Evolutionary conservation across 2,113 vertebrate species (phyloP).

Genomic region (Oryzias javanicus): DNA sequence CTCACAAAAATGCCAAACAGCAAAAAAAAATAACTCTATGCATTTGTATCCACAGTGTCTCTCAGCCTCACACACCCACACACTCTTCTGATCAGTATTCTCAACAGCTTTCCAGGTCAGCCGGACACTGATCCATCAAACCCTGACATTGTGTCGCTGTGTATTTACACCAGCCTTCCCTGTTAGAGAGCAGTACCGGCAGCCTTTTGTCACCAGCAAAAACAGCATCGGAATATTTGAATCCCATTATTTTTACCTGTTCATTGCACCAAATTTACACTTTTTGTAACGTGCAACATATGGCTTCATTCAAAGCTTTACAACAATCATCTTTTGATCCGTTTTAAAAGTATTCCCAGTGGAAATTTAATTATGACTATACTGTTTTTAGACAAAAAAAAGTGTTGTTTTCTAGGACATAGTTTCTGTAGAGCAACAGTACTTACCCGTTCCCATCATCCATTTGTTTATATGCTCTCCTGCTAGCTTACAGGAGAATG

Average conservation of each 20-base stretch:
- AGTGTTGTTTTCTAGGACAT: too few relatives aligned
- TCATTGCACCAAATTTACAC: too few relatives aligned
- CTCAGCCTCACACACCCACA: conserved; percentile 13
- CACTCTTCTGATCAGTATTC: conserved; percentile 56
- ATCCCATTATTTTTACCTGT: neutral
- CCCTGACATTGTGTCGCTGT: conserved; percentile 61
- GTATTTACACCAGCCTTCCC: conserved; percentile 64
- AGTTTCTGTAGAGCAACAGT: too few relatives aligned
- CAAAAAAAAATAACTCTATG: conserved; percentile 7
- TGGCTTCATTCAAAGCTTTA: too few relatives aligned
- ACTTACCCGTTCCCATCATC: too few relatives aligned
- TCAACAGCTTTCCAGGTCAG: conserved; percentile 54
- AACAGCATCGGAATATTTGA: conserved; percentile 28
- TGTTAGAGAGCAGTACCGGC: conserved; percentile 44
- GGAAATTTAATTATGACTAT: too few relatives aligned
- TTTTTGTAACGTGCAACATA: too few relatives aligned
- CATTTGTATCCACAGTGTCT: conserved; percentile 5
- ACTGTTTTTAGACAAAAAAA: too few relatives aligned
- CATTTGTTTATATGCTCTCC: too few relatives aligned
- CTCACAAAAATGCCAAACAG: neutral
- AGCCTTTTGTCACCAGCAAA: conserved; percentile 48
- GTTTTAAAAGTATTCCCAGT: too few relatives aligned
- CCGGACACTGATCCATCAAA: conserved; percentile 70
- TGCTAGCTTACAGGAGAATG: too few relatives aligned
- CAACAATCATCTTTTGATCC: too few relatives aligned